phyloP scores from a whole-genome alignment of 2,797 vertebrate species.

The Melanotaenia parkinsoni region DNA sequence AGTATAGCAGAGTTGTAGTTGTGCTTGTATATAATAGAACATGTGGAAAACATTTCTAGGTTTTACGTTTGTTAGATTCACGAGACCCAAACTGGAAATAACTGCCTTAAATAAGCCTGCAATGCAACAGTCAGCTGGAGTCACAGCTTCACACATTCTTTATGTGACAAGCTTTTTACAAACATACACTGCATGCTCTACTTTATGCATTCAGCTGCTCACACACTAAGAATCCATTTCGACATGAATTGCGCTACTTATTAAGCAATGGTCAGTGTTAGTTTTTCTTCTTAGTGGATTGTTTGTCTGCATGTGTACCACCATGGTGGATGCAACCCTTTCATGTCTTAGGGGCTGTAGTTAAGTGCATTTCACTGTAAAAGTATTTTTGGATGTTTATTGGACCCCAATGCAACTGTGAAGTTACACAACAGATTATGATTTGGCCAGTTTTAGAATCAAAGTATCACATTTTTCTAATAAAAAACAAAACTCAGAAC shows the following conservation, averaged over 20 bases:
- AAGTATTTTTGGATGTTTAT: not conserved
- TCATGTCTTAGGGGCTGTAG: slow-evolving; percentile 1
- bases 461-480: not conserved
- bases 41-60: not conserved
- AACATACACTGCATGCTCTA: slow-evolving; percentile 17
- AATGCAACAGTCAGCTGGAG: not conserved
- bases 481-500: no score
- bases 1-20: not conserved
- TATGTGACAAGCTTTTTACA: slow-evolving; percentile 28
- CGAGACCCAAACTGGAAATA: no score
- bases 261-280: slow-evolving; percentile 2
- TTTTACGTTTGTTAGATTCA: no score
- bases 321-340: not conserved
- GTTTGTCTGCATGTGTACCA: not conserved
- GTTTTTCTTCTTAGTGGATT: slow-evolving; percentile 6
- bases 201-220: slow-evolving; percentile 21
- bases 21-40: slow-evolving; percentile 4
- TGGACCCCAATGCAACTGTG: not conserved
- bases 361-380: slow-evolving; percentile 12
- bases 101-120: not conserved
- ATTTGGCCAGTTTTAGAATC: slow-evolving; percentile 1
- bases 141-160: not conserved
- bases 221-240: slow-evolving; percentile 14
- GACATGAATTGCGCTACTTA: slow-evolving; percentile 21
- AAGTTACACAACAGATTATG: not conserved